A percentile compares a stretch with the other conserved stretches of the same genome.
phyloP scores from a whole-genome alignment of 2,113 vertebrate species.

The Calonectris borealis region DNA sequence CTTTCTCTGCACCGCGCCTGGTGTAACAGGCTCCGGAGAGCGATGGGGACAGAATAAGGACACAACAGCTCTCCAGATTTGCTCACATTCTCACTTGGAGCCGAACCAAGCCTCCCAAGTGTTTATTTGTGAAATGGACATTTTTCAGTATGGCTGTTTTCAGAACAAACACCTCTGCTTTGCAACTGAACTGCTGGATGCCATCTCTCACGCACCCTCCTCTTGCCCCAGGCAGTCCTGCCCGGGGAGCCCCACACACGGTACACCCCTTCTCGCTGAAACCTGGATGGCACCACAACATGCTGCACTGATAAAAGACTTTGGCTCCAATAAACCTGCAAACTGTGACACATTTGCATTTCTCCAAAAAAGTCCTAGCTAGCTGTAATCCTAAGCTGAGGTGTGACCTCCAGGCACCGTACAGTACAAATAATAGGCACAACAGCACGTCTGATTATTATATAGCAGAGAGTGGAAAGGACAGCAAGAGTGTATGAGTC shows the following conservation, averaged over 20 bases:
- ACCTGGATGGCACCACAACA: not conserved
- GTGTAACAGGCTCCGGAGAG: not conserved
- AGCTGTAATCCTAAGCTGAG: not conserved
- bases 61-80: not conserved
- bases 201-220: not conserved
- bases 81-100: not conserved
- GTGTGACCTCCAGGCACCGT: not conserved
- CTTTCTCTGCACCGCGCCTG: rapidly evolving
- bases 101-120: rapidly evolving
- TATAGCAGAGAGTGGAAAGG: not conserved
- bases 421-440: not conserved
- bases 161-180: not conserved
- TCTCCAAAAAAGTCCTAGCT: not conserved
- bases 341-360: not conserved
- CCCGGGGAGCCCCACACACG: rapidly evolving
- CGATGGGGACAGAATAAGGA: not conserved
- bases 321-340: not conserved
- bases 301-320: not conserved
- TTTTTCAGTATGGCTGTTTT: not conserved
- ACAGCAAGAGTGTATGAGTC: not conserved
- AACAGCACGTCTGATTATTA: not conserved
- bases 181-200: not conserved
- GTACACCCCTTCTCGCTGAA: not conserved
- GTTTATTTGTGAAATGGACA: not conserved
- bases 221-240: not conserved